Percentiles rank a stretch among this genome's conserved stretches.
Evolutionary conservation across 2,797 vertebrate species (phyloP).

Genomic region (Crocidura indochinensis): DNA sequence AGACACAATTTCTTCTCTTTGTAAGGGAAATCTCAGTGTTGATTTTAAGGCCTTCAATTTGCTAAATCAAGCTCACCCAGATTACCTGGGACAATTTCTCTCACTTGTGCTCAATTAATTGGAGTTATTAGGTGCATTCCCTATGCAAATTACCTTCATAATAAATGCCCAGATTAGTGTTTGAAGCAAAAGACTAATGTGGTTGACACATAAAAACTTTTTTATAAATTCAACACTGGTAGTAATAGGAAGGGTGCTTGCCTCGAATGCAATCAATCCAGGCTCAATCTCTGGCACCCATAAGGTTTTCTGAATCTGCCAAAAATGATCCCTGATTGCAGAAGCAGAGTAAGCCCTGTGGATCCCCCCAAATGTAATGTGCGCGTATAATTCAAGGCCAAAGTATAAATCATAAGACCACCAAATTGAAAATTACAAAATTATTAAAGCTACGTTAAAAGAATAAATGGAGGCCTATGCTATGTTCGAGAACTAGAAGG

Average conservation of each 20-base stretch:
- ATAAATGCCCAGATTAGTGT: background rate
- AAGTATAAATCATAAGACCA: background rate
- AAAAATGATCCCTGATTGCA: no score
- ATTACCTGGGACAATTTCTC: background rate
- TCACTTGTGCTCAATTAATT: slow-evolving; percentile 4
- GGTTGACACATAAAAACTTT: background rate
- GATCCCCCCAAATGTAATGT: background rate
- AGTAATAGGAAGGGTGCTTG: no score
- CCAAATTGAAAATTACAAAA: slow-evolving; percentile 37
- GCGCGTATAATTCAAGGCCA: background rate
- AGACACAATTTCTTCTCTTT: background rate
- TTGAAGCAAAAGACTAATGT: background rate
- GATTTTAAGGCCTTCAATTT: background rate
- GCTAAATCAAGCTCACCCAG: background rate
- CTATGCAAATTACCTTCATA: background rate
- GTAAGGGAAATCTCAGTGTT: background rate
- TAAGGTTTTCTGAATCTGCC: no score
- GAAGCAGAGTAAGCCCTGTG: no score
- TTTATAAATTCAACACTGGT: no score
- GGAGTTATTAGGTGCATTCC: background rate
- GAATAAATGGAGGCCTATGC: slow-evolving; percentile 24
- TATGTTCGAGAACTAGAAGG: slow-evolving; percentile 19
- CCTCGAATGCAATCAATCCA: no score
- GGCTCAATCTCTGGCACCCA: no score
- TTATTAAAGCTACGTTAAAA: slow-evolving; percentile 5